phyloP scores from a whole-genome alignment of 2,797 vertebrate genomes.

The Stomatorhinus walkeri region DNA sequence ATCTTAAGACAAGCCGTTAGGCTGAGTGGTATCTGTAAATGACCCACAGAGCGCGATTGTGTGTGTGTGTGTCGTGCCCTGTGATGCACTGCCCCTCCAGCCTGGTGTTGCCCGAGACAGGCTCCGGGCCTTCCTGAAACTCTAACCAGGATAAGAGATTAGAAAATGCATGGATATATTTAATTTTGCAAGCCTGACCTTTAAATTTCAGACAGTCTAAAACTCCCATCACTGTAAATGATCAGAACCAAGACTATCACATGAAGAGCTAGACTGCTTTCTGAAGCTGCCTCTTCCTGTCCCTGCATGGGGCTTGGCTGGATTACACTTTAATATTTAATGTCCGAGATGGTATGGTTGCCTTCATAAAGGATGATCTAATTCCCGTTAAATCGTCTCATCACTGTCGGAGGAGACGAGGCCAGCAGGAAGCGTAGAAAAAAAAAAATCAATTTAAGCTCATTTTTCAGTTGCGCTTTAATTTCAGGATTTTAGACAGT shows the following conservation, averaged over 20 bases:
- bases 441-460: conserved; percentile 1
- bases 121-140: neutral
- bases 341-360: neutral
- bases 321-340: conserved; percentile 26
- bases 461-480: neutral
- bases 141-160: neutral
- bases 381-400: neutral
- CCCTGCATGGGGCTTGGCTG: neutral
- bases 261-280: conserved; percentile 8
- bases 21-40: neutral
- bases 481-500: neutral
- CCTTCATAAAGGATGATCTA: neutral
- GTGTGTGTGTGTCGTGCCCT: neutral
- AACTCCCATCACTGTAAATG: neutral
- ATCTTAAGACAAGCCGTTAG: neutral
- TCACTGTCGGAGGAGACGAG: neutral
- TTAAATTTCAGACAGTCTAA: neutral
- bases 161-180: neutral
- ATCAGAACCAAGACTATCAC: neutral
- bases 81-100: neutral
- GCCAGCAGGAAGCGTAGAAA: neutral
- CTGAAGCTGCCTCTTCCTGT: neutral
- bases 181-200: neutral
- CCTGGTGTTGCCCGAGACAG: neutral
- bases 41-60: neutral